Evolutionary conservation across 92 coral and sea anemone species (phyloP), one percentile per base, ranked within the genome.

Genomic region (Porites cylindrica): DNA sequence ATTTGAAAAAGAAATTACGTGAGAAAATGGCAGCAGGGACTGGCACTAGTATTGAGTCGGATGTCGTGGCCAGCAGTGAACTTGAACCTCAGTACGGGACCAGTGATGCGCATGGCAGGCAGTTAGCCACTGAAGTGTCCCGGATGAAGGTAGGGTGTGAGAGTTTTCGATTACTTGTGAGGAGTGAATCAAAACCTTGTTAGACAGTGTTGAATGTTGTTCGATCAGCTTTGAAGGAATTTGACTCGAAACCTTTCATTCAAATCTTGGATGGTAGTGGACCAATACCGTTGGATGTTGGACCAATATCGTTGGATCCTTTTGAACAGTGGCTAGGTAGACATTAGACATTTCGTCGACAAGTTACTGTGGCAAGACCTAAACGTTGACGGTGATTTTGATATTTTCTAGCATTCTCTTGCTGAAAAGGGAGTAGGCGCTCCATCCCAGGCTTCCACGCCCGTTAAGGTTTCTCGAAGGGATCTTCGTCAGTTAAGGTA

Each of bases 1-100:
- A 97, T 43, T 79, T 97, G 61, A 97, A 97, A 86, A 97, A 95
- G 90, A 97, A 90, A 66, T 83, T 97, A 17, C 91, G 99, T 70
- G 99, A 97, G 82, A 79, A 84, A 21, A 86, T 91, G 84, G 94
- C 91, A 11, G 85, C 94, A 0, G 76, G 81, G 32, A 83, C 84
- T 79, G 94, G 93, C 8, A 90, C 90, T 8, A 93, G 94, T 63
- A 71, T 75, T 23, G 93, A 91, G 72, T 82, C 90, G 5, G 92
- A 86, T 51, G 82, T 91, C n/a, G 93, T 50, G 16, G 91, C 85
- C 62, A 86, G 93, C 79, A 89, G 90, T 74, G 83, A 79, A 19
- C 80, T 67, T 66, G 91, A 88, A 23, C 79, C 87, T 61, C 87
- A 83, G 74, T 66, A 74, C 73, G 63, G 80, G 66, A 85, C 78